phyloP scores from a whole-genome alignment of 2,797 vertebrate species.

The Brachymystax lenok region DNA sequence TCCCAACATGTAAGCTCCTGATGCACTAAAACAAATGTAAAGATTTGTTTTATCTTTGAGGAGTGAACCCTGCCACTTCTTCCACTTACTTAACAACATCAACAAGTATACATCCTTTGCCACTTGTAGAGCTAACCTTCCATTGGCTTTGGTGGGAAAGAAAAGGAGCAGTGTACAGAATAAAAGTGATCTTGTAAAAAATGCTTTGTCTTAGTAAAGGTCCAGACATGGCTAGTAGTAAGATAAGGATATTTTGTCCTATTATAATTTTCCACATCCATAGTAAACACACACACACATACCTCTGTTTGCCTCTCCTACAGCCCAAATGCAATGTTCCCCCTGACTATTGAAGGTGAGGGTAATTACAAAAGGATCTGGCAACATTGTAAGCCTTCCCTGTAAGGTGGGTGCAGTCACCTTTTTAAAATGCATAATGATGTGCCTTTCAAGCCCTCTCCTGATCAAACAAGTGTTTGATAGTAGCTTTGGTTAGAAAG shows the following conservation, averaged over 20 bases:
- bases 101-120: conserved; percentile 36
- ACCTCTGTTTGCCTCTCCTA: conserved; percentile 8
- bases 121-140: conserved; percentile 33
- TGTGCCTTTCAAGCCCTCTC: conserved; percentile 57
- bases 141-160: conserved; percentile 26
- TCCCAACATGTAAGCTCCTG: conserved; percentile 34
- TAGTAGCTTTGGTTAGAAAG: conserved; percentile 69
- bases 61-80: conserved; percentile 27
- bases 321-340: conserved; percentile 33
- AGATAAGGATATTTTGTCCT: conserved; percentile 37
- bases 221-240: conserved; percentile 31
- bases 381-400: conserved; percentile 64
- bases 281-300: conserved; percentile 21
- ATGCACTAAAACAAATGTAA: conserved; percentile 18
- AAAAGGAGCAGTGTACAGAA: conserved; percentile 22
- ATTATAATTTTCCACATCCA: conserved; percentile 14
- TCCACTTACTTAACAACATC: conserved; percentile 43
- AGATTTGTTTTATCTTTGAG: conserved; percentile 1
- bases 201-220: neutral
- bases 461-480: conserved; percentile 77
- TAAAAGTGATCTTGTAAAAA: neutral
- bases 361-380: conserved; percentile 76
- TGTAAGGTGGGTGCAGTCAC: conserved; percentile 53
- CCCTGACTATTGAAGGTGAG: conserved; percentile 69
- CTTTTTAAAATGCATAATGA: conserved; percentile 69